phyloP scores from a whole-genome alignment of 2,113 vertebrate species.

The Entelurus aequoreus region DNA sequence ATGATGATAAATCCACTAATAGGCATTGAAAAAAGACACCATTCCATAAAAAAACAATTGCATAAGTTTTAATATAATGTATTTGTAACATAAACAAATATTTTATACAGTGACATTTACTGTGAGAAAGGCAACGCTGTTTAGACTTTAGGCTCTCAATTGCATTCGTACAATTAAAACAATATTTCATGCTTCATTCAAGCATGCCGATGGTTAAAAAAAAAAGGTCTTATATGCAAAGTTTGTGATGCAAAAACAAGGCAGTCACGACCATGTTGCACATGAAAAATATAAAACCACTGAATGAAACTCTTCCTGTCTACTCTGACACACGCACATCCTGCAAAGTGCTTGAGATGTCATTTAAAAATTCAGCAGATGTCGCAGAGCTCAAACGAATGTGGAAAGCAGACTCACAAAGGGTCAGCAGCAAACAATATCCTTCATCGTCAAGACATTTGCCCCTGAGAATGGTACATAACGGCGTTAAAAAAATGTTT shows the following conservation, averaged over 20 bases:
- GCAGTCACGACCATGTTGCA: slow-evolving; percentile 20
- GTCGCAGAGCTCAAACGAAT: slow-evolving; percentile 8
- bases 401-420: slow-evolving; percentile 2
- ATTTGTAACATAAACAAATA: too few species aligned
- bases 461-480: slow-evolving; percentile 9
- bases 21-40: too few species aligned
- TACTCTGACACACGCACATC: slow-evolving; percentile 1
- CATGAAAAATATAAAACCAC: slow-evolving; percentile 28
- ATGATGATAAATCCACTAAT: too few species aligned
- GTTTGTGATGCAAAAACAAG: slow-evolving; percentile 41
- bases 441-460: slow-evolving; percentile 13
- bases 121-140: background rate
- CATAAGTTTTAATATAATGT: too few species aligned
- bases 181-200: slow-evolving; percentile 9
- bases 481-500: slow-evolving; percentile 4
- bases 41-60: too few species aligned
- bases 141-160: slow-evolving; percentile 1
- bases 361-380: slow-evolving; percentile 27
- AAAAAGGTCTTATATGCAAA: slow-evolving; percentile 7
- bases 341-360: slow-evolving; percentile 6
- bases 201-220: slow-evolving; percentile 10
- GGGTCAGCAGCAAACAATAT: slow-evolving; percentile 14
- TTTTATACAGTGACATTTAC: too few species aligned
- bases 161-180: slow-evolving; percentile 6
- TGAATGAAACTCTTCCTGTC: slow-evolving; percentile 15